phyloP scores from a whole-genome alignment of 2,888 invertebrate species.

The Caenorhabditis sp. region DNA sequence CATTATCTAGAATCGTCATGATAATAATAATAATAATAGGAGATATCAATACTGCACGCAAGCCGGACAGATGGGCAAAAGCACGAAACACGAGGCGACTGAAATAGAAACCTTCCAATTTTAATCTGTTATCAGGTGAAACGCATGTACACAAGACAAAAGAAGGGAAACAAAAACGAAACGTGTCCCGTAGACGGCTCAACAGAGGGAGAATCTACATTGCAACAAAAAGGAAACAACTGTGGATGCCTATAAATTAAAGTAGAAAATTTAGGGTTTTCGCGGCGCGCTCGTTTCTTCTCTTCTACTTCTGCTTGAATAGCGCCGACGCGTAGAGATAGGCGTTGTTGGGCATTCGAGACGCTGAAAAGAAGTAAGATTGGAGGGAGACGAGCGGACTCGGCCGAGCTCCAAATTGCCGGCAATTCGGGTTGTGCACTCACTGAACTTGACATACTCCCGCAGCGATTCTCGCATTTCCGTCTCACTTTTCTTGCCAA shows the following conservation, averaged over 20 bases:
- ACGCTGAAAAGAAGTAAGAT: conserved; percentile 44
- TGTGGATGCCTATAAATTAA: conserved; percentile 25
- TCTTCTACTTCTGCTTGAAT: conserved; percentile 45
- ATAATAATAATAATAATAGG: not conserved
- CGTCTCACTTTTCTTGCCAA: conserved; percentile 53
- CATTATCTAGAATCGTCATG: too few species aligned
- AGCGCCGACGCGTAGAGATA: conserved; percentile 56
- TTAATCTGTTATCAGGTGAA: conserved; percentile 19
- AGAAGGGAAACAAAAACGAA: conserved; percentile 14
- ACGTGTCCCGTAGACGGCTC: conserved; percentile 18
- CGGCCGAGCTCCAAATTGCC: conserved; percentile 5
- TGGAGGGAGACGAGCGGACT: not conserved
- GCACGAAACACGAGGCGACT: not conserved
- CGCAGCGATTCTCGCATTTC: conserved; percentile 62
- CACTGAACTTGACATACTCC: conserved; percentile 63
- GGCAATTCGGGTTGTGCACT: conserved; percentile 22
- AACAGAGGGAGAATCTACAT: conserved; percentile 9
- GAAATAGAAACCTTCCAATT: conserved; percentile 5
- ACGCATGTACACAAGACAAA: conserved; percentile 21
- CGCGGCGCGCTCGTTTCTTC: too few species aligned
- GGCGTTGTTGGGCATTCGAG: conserved; percentile 44
- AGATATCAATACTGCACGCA: conserved; percentile 39
- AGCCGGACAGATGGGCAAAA: conserved; percentile 30
- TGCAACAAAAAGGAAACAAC: conserved; percentile 1
- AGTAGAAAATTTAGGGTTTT: not conserved